Evolutionary conservation across 2,888 invertebrate genomes (phyloP), one percentile per base, ranked within the genome.

Genomic region (Marronus borbonicus): DNA sequence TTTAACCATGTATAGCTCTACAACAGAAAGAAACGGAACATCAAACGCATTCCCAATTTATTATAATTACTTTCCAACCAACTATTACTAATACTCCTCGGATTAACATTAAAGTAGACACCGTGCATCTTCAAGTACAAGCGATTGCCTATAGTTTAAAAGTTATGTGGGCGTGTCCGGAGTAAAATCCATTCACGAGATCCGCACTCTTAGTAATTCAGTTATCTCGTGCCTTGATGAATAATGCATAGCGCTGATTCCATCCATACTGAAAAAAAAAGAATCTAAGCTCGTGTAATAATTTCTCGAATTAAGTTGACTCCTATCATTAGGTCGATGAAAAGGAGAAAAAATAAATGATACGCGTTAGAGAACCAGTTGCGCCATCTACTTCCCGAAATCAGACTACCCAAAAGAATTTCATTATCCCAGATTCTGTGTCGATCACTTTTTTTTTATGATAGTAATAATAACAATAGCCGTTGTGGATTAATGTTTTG

Each of bases 131-230:
- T 24, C 49, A 12, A 50, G 68, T 50, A 49, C 49, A 66, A 66
- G 49, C 52, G 24, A 28, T 68, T 50, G 28, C n/a, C 49, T 20
- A 50, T 68, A 24, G 50, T 50, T 68, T 50, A 14, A 68, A 62
- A 62, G 39, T 50, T 12, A 49, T 68, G 68, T 68, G 50, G 68
- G 68, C 68, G 68, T 68, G 49, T 28, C 68, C 14, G 24, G 50
- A 50, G 50, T 50, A 50, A 68, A 68, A 68, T 68, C 68, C 68
- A 68, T 68, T 68, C 68, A 50, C 44, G 12, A 28, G 68, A 68
- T 24, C 50, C 50, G 24, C 50, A 50, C 28, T 68, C 50, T 3
- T 50, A 50, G 68, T 68, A 68, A 68, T 50, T 68, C 68, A 50
- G 65, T 66, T 68, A 50, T 68, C 50, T 68, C 50, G 52, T 50